These are phyloP conservation scores for Keiferia lycopersicella DNA, from an alignment of 2,888 invertebrate genomes.

Conservation along the genomic window DNA sequence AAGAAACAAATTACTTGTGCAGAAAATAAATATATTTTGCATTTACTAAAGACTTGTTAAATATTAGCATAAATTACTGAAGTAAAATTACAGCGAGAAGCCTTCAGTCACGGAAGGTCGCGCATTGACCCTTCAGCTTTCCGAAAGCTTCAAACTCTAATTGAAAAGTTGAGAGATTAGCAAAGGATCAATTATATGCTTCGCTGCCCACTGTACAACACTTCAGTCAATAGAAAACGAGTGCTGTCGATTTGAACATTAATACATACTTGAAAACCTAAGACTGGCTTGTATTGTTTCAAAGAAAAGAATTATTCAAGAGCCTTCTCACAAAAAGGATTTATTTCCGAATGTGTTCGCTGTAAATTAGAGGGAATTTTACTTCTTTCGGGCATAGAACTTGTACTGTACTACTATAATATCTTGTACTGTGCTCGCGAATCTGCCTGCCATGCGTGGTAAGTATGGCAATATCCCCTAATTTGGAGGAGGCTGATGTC, in stretches of 20 bases:
- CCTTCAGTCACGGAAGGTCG: neutral
- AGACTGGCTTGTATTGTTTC: neutral
- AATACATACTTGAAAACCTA: neutral
- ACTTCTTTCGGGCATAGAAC: no score
- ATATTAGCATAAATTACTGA: no score
- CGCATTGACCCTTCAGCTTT: constrained; percentile 12
- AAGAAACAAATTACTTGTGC: no score
- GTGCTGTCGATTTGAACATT: neutral
- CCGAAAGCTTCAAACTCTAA: constrained; percentile 1
- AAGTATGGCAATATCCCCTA: no score
- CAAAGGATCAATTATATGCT: constrained; percentile 12
- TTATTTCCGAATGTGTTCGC: neutral
- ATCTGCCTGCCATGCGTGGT: no score
- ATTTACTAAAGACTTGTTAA: no score
- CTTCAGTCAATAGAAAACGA: constrained; percentile 17
- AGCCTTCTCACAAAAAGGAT: neutral
- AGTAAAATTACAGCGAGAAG: neutral
- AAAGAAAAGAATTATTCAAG: neutral
- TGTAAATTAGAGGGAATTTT: no score
- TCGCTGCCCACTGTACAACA: constrained; percentile 15
- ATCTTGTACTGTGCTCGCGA: no score
- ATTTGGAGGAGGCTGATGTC: no score
- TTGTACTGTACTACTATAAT: no score
- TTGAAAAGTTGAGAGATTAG: constrained; percentile 14
- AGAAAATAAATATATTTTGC: no score